phyloP scores from a whole-genome alignment of 2,888 invertebrate species.

The Mythimna vitellina region DNA sequence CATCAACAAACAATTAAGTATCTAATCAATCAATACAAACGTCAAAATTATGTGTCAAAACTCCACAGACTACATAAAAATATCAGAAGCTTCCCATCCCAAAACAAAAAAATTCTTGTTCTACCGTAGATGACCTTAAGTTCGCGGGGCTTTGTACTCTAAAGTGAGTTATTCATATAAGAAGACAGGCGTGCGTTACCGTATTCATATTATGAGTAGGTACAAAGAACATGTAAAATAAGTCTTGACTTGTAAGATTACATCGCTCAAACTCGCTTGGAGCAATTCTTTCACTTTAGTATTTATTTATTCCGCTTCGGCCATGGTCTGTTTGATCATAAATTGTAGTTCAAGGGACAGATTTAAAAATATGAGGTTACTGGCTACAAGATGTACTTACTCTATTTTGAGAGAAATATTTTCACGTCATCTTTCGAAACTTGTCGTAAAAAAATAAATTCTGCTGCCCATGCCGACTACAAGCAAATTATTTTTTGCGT shows the following conservation, averaged over 20 bases:
- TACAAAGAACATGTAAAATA: conserved; percentile 58
- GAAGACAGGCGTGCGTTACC: conserved; percentile 36
- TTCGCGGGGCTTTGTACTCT: conserved; percentile 59
- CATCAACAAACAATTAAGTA: not conserved
- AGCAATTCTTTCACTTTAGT: conserved; percentile 48
- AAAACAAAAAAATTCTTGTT: conserved; percentile 19
- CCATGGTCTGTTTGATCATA: conserved; percentile 45
- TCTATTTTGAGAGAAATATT: too few species aligned
- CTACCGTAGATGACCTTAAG: conserved; percentile 45
- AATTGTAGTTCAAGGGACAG: conserved; percentile 23
- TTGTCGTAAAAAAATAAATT: too few species aligned
- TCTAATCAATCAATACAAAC: too few species aligned
- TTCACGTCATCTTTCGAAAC: too few species aligned
- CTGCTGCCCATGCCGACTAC: not conserved
- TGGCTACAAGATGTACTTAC: not conserved
- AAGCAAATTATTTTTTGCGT: not conserved
- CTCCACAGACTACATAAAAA: conserved; percentile 27
- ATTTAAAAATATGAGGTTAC: conserved; percentile 2
- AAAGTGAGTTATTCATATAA: conserved; percentile 49
- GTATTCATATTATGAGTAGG: conserved; percentile 31
- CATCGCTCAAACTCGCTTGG: conserved; percentile 46
- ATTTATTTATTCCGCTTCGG: conserved; percentile 29
- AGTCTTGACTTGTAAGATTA: conserved; percentile 44
- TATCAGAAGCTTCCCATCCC: conserved; percentile 10
- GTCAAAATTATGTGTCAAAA: conserved; percentile 28